Conservation (phyloP, 1,140 invertebrate species). For the Orchesella cincta region DNA sequence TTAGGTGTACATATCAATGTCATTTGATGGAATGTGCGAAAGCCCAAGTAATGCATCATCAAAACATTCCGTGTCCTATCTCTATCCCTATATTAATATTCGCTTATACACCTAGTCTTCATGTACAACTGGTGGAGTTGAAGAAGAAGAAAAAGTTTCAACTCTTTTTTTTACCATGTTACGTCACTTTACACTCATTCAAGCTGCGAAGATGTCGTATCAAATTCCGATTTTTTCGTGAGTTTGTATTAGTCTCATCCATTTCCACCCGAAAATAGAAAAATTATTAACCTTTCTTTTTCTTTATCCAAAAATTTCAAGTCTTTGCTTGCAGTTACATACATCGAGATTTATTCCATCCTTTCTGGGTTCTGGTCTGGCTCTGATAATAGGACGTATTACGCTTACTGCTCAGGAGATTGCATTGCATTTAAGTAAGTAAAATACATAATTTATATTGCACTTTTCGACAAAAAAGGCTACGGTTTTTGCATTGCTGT, state of each 20-base stretch:
- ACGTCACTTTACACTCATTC: no score
- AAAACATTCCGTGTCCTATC: neutral
- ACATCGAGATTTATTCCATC: no score
- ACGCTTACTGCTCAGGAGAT: neutral
- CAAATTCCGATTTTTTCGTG: no score
- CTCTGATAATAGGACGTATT: neutral
- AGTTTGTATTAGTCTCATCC: no score
- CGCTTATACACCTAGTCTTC: neutral
- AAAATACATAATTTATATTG: neutral
- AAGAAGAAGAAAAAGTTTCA: no score
- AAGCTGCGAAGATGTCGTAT: no score
- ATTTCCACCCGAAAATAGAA: conserved; percentile 21
- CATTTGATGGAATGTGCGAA: conserved; percentile 35
- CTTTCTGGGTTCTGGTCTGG: neutral
- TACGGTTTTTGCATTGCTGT: neutral
- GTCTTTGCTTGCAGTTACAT: neutral
- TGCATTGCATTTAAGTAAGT: no score
- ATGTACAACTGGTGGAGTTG: neutral
- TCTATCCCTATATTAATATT: neutral
- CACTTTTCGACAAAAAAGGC: neutral
- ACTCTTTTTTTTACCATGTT: no score
- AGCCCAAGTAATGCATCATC: conserved; percentile 1
- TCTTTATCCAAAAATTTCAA: no score
- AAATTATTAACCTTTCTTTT: no score
- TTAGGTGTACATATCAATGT: conserved; percentile 33